Evolutionary conservation across 2,888 invertebrate genomes (phyloP).

Genomic region (Lottia scabra): DNA sequence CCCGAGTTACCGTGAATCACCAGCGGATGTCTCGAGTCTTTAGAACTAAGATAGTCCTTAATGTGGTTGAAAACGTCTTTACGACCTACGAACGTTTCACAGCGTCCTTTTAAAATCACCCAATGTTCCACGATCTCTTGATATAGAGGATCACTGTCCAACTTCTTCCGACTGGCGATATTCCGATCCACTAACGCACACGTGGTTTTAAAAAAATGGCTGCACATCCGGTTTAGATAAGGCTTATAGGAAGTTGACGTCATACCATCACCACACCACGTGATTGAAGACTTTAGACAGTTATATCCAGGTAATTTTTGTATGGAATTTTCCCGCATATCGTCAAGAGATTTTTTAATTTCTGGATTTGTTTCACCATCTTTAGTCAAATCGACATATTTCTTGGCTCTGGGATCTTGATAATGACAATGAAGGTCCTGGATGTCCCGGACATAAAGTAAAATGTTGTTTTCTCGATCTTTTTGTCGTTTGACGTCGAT

Average conservation of each 20-base stretch:
- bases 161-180: conserved; percentile 29
- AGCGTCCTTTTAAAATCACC: conserved; percentile 33
- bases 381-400: conserved; percentile 43
- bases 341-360: conserved; percentile 39
- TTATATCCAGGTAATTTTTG: conserved; percentile 32
- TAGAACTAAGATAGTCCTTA: conserved; percentile 37
- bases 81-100: conserved; percentile 43
- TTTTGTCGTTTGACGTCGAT: conserved; percentile 23
- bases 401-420: conserved; percentile 37
- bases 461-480: conserved; percentile 33
- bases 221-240: conserved; percentile 42
- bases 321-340: conserved; percentile 39
- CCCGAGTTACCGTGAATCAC: conserved; percentile 58
- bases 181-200: conserved; percentile 43
- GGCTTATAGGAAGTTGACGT: conserved; percentile 43
- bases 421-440: conserved; percentile 43
- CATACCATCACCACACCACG: conserved; percentile 50
- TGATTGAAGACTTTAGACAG: conserved; percentile 33
- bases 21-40: conserved; percentile 40
- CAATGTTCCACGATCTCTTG: conserved; percentile 51
- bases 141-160: conserved; percentile 42
- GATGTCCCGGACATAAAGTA: conserved; percentile 48
- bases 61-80: conserved; percentile 40
- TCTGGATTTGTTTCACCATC: conserved; percentile 35
- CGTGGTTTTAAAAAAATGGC: conserved; percentile 44